A percentile compares a stretch with the other conserved stretches of the same genome.
Evolutionary conservation across 2,113 vertebrate genomes (phyloP).

Genomic region (Hemiscyllium ocellatum): DNA sequence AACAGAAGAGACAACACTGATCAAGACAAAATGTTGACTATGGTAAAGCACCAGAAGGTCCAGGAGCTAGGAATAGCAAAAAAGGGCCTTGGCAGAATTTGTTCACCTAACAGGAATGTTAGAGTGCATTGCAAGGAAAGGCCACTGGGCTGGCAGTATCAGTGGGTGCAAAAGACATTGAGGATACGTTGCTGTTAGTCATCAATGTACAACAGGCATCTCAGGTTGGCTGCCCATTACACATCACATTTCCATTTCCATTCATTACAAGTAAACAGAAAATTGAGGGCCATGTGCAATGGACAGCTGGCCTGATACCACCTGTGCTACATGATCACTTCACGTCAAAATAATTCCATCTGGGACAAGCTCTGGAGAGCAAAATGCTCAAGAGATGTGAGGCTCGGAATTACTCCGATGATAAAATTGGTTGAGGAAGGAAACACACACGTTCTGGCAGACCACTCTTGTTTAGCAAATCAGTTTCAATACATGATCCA

Average conservation of each 20-base stretch:
- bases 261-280: not conserved
- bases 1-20: not conserved
- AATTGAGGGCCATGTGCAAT: not conserved
- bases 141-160: not conserved
- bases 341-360: not conserved
- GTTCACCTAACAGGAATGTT: not conserved
- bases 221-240: not conserved
- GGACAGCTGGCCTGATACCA: not conserved
- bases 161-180: not conserved
- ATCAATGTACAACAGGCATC: not conserved
- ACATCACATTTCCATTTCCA: not conserved
- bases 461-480: not conserved
- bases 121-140: not conserved
- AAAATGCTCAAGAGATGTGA: not conserved
- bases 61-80: not conserved
- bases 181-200: not conserved
- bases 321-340: not conserved
- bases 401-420: not conserved
- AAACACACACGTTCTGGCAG: not conserved
- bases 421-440: not conserved
- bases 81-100: not conserved
- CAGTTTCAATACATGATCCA: not conserved
- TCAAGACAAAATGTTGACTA: not conserved
- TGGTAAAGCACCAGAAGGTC: not conserved
- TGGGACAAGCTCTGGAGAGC: not conserved